A percentile compares a stretch with the other conserved stretches of the same genome.
These are phyloP conservation scores for Lathronympha strigana DNA, from an alignment of 2,888 invertebrate genomes.

Conservation along the genomic window DNA sequence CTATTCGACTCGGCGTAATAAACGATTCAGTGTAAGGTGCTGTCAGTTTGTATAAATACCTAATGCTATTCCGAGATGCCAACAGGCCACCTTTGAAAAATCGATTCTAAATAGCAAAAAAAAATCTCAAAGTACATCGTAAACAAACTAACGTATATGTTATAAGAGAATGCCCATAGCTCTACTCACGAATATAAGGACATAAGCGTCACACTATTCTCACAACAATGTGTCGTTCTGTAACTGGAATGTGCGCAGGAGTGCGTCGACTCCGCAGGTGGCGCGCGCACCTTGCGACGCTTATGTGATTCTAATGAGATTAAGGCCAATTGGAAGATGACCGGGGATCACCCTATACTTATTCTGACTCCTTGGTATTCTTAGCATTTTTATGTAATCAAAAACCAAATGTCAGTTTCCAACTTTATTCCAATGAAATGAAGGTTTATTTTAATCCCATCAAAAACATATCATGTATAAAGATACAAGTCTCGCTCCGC, in stretches of 20 bases:
- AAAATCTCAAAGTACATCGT: neutral
- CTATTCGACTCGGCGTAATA: too few species aligned
- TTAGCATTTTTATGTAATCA: neutral
- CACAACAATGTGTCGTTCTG: neutral
- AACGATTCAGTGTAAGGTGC: too few species aligned
- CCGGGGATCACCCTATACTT: conserved; percentile 14
- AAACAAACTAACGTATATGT: conserved; percentile 7
- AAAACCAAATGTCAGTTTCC: neutral
- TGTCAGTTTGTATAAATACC: too few species aligned
- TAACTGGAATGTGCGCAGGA: neutral
- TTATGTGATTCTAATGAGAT: conserved; percentile 46
- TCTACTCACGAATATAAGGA: neutral
- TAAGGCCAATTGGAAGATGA: conserved; percentile 36
- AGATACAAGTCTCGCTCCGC: too few species aligned
- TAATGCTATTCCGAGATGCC: too few species aligned
- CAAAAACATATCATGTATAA: too few species aligned
- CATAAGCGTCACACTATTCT: neutral
- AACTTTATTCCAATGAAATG: neutral
- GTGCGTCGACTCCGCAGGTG: conserved; percentile 41
- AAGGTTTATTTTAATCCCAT: neutral
- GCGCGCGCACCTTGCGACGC: conserved; percentile 45
- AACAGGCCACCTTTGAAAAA: too few species aligned
- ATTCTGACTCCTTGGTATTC: conserved; percentile 8
- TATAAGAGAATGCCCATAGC: conserved; percentile 1
- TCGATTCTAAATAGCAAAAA: neutral